Evolutionary conservation across 1,140 invertebrate genomes (phyloP), one percentile per base, ranked within the genome.

Genomic region (Pachyrhynchus sulphureomaculatus): DNA sequence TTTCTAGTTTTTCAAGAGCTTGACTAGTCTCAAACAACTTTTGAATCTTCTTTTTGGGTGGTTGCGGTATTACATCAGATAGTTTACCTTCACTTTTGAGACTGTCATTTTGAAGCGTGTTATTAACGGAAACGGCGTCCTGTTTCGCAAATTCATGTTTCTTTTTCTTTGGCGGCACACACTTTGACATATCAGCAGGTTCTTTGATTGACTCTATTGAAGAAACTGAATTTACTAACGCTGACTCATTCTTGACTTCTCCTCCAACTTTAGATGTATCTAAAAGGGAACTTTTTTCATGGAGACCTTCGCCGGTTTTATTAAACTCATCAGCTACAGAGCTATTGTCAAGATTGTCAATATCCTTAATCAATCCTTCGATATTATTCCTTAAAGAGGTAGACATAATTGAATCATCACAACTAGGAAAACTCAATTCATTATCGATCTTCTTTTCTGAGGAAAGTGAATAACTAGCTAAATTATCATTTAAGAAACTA

Each of bases 91-190:
- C 10, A 23, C 9, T 15, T 24, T 17, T 29, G 1, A 13, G 9
- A 5, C 9, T 21, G 13, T 29, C 49, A 20, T 4, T 17, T 29
- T 10, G 15, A 33, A 29, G 20, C 15, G 15, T 5, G 32, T 4
- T 32, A 49, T 32, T 33, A 2, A 13, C 29, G n/a, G 32, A n/a
- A 10, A 20, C 13, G 36, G 48, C 42, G 29, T 57, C 20, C 2
- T 15, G 12, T 26, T 8, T 41, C 5, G 26, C 15, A 21, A 42
- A 13, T 3, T 48, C 47, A 37, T 59, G 17, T 47, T 62, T 60
- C 42, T 66, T 55, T 41, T 62, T 66, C 42, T 62, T 66, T 13
- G 65, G 60, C 0, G 60, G 65, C 1, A 54, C 49, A 17, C 54
- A 29, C 24, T 44, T 29, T 2, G 32, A 29, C 26, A 15, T 29